Evolutionary conservation across 2,888 invertebrate species (phyloP), one percentile per base, ranked within the genome.

Genomic region (Cetonia aurata): DNA sequence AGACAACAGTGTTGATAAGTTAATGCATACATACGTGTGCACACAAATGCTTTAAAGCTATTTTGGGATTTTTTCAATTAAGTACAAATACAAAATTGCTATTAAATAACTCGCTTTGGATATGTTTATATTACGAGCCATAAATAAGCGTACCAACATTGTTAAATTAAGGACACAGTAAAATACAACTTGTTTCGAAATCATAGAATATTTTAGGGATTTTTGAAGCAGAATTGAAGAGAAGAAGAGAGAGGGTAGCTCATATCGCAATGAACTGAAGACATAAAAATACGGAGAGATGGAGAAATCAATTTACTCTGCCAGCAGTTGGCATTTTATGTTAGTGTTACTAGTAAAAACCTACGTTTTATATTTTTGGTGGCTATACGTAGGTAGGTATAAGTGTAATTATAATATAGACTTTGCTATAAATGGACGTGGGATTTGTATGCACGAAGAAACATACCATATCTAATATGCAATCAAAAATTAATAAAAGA

Each of bases 61-160:
- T 48, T 62, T 62, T 33, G 60, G 33, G 33, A 8, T 41, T 59
- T 62, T 62, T 62, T 62, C 60, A 62, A 62, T 62, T 62, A 62
- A 33, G 46, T 13, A 62, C 33, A 62, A 48, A 60, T 46, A 60
- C 12, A 13, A 13, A 44, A 33, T 15, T 25, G 48, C 15, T n/a
- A 17, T 48, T 62, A 62, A 62, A 62, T 33, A 48, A 46, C 60
- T 46, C 46, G 31, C 33, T 48, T 62, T 33, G 33, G 60, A 60
- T 19, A 62, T 62, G 33, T 62, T 62, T 62, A 48, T 62, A 42
- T 31, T 33, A 13, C 15, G 10, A 12, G 12, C 44, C 48, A 9
- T 62, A 31, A 48, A 62, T 62, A 62, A 62, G 48, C 31, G 15
- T 62, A 17, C 48, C 33, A 17, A 6, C 6, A 33, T 9, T 31